Base-by-base conservation (phyloP, 2,113 vertebrate genomes). In the Argyrosomus japonicus region DNA sequence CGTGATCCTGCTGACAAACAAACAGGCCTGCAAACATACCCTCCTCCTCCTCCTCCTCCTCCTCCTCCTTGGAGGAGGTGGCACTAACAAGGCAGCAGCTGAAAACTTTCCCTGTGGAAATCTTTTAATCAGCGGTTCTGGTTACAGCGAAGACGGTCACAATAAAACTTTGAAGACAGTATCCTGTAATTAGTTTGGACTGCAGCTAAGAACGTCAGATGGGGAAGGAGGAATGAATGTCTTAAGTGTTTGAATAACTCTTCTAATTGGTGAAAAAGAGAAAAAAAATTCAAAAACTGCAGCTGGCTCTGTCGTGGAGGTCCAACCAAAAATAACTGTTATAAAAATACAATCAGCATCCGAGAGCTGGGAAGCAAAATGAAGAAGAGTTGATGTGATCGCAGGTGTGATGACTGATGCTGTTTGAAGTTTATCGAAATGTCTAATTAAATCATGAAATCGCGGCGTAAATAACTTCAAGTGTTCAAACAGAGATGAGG, bases 141-240 rank as follows among this genome's bases (percentile, higher is more conserved):
- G 45, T 47, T 47, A 15, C 45, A 47, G 11, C 13, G 45, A 47
- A 47, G 15, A 27, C 1, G 47, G 47, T 50, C 65, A 21, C 25
- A 68, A 68, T 50, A 19, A 50, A 3, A 50, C 8, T 53, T 53
- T 18, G 17, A 15, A 36, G 27, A 14, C 5, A 0, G 18, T 36
- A 36, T 69, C 51, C 21, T 70, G 21, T 56, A 70, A 70, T 70
- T 40, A 70, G 68, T n/a, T 23, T 47, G 43, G 40, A 45, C 63
- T 47, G 47, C 47, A 13, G 65, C 25, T 27, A 27, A 27, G 17
- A 68, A 27, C 18, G 3, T n/a, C 67, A 51, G 67, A 32, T n/a
- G 48, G 15, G 36, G 13, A 70, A 17, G 19, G 15, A 53, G 19
- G 50, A n/a, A 7, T n/a, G 21, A 4, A n/a, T 3, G 5, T 7